Base-by-base conservation (phyloP, 2,888 invertebrate genomes). In the Eupithecia inturbata region DNA sequence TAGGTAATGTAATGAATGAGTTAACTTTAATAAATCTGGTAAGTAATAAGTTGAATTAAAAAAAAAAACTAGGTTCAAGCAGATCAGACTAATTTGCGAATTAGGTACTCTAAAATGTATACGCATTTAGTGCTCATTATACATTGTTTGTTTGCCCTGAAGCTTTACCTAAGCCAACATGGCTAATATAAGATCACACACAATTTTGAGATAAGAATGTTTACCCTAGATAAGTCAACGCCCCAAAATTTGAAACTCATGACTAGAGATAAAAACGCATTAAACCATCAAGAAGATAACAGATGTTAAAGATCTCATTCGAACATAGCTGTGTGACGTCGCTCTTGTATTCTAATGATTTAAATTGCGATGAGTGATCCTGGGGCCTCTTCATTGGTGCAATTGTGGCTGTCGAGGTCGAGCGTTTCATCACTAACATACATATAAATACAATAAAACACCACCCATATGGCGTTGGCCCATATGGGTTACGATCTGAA, bases 291-390 rank as follows among this genome's bases (percentile, higher is more conserved):
- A 26, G 26, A 26, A 70, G 68, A 72, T 76, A 76, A 31, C 28
- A 45, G 41, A 70, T 75, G 63, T 62, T 41, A 41, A 26, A 39
- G 45, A 33, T 33, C 64, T 33, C 60, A 70, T 22, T 16, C 63
- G 63, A 22, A 67, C n/a, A 49, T 36, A 67, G 45, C 53, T 68
- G 63, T 71, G 73, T 76, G 57, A 67, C 68, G 45, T 26, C 63
- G 57, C 41, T 70, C 72, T 78, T 80, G 73, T 72, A 83, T 85
- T 87, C 85, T 88, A 90, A 91, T 88, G 87, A 87, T 89, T 89
- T 90, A 89, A 92, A 91, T 91, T 92, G 89, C 89, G 88, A 90
- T 90, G 91, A 90, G 86, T 90, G 85, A 88, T 86, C 84, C 85
- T 82, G 81, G 75, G 82, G 85, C 86, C 83, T 84, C 85, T 88